Evolutionary conservation across 2,797 vertebrate species (phyloP).

Genomic region (Scomberomorus guttatus): DNA sequence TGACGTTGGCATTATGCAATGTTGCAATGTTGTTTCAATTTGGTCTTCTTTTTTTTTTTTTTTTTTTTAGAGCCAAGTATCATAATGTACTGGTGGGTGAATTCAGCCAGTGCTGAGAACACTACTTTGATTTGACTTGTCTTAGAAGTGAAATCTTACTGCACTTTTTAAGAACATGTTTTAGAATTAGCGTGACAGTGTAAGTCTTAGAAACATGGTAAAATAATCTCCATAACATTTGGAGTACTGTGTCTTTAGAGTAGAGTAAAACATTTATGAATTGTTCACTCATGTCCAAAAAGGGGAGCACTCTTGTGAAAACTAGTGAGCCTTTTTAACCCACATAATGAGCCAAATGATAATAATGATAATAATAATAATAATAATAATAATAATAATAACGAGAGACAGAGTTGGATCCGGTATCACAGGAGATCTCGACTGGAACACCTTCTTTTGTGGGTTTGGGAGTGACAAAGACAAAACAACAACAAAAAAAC

Average conservation of each 20-base stretch:
- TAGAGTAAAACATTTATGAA: slow-evolving; percentile 57
- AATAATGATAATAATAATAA: slow-evolving; percentile 1
- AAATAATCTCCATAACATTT: slow-evolving; percentile 52
- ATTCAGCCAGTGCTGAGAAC: slow-evolving; percentile 65
- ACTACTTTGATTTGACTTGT: slow-evolving; percentile 71
- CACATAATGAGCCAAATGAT: slow-evolving; percentile 68
- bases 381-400: neutral
- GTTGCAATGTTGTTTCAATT: slow-evolving; percentile 44
- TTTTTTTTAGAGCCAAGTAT: slow-evolving; percentile 46
- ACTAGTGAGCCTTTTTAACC: slow-evolving; percentile 57
- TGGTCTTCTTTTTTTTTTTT: neutral
- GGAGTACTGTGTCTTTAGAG: slow-evolving; percentile 69
- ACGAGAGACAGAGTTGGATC: slow-evolving; percentile 27
- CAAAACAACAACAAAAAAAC: neutral
- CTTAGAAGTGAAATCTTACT: slow-evolving; percentile 76
- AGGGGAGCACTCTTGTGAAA: slow-evolving; percentile 56
- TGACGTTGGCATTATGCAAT: slow-evolving; percentile 62
- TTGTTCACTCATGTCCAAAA: slow-evolving; percentile 58
- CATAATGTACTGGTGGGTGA: slow-evolving; percentile 51
- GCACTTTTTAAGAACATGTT: slow-evolving; percentile 84
- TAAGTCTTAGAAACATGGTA: slow-evolving; percentile 64
- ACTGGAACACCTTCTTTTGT: slow-evolving; percentile 21
- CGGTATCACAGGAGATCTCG: slow-evolving; percentile 3
- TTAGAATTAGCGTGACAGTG: slow-evolving; percentile 73
- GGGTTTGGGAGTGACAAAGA: slow-evolving; percentile 24